A percentile compares a stretch with the other conserved stretches of the same genome.
Evolutionary conservation across 2,113 vertebrate genomes (phyloP).

Genomic region (Plecturocebus donacophilus): DNA sequence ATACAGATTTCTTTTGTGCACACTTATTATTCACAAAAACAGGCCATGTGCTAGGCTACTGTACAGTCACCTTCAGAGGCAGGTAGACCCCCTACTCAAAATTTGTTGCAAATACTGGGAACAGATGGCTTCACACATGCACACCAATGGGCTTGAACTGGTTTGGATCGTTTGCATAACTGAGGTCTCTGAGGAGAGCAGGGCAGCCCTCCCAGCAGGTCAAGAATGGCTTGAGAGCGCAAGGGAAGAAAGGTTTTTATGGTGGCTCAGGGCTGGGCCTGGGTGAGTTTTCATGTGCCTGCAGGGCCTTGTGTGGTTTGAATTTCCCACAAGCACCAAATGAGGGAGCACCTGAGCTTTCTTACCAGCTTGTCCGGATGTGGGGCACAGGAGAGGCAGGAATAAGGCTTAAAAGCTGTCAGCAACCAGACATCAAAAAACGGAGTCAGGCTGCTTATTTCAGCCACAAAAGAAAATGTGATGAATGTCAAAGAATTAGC

Average conservation of each 20-base stretch:
- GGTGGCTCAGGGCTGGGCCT: no score
- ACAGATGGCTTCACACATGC: neutral
- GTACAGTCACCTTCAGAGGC: rapidly evolving
- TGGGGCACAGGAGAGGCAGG: no score
- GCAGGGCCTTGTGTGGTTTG: no score
- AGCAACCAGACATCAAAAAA: neutral
- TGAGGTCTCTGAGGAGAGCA: neutral
- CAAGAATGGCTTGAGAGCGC: neutral
- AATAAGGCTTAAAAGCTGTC: neutral
- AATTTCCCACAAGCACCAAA: neutral
- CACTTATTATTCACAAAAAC: neutral
- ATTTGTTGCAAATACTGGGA: neutral
- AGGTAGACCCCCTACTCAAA: neutral
- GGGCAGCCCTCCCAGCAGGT: neutral
- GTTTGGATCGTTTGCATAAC: rapidly evolving
- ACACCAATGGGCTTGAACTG: rapidly evolving
- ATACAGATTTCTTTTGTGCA: neutral
- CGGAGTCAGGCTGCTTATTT: neutral
- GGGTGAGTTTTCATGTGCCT: neutral
- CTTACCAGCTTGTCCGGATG: neutral
- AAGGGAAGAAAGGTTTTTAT: neutral
- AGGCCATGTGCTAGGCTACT: neutral
- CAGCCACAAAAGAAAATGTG: neutral
- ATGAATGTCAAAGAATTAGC: no score
- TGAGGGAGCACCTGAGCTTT: neutral